Conservation (phyloP, 2,797 vertebrate genomes). For the Acanthornis magna region DNA sequence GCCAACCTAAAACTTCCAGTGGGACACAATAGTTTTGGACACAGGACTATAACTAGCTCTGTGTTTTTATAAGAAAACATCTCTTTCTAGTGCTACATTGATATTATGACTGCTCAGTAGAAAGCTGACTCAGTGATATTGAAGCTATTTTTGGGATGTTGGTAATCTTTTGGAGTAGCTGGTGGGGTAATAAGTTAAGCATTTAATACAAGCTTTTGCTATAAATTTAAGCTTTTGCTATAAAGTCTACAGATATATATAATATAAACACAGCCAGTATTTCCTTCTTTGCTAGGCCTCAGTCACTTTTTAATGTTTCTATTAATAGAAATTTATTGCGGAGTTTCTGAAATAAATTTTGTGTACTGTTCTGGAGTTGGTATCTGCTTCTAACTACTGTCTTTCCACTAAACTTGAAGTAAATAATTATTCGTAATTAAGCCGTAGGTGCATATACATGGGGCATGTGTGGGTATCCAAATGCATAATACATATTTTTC, state of each 20-base stretch:
- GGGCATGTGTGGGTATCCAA: accelerated
- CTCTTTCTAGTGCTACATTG: neutral
- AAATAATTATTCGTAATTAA: neutral
- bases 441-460: accelerated
- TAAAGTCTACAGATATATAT: too few species aligned
- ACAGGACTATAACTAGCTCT: neutral
- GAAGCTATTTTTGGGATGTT: neutral
- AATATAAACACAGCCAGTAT: neutral
- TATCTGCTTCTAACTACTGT: neutral
- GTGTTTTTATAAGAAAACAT: neutral
- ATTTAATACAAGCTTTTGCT: neutral
- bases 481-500: neutral
- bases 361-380: neutral
- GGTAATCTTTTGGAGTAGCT: neutral
- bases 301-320: neutral
- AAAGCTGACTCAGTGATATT: neutral
- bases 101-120: neutral
- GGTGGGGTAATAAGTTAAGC: neutral
- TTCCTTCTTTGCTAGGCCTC: neutral
- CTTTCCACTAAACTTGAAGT: neutral
- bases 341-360: neutral
- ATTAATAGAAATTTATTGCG: neutral
- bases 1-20: neutral
- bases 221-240: too few species aligned
- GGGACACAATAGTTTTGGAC: neutral